phyloP scores from a whole-genome alignment of 2,888 invertebrate species.

The Sesamia inferens region DNA sequence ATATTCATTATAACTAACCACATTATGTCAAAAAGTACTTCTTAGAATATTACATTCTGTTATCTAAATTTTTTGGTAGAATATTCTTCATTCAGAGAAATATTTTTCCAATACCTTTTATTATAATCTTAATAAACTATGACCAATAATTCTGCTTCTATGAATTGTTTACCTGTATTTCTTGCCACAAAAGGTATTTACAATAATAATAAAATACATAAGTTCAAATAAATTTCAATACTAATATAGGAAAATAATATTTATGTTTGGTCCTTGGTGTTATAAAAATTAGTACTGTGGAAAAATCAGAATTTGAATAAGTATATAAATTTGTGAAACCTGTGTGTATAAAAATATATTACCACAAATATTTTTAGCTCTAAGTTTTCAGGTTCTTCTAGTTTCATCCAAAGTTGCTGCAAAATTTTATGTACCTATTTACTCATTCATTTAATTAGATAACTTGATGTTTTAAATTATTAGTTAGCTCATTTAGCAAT shows the following conservation, averaged over 20 bases:
- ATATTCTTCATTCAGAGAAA: slow-evolving; percentile 1
- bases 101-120: slow-evolving; percentile 9
- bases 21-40: slow-evolving; percentile 22
- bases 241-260: neutral
- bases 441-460: neutral
- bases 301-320: slow-evolving; percentile 1
- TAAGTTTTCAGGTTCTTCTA: neutral
- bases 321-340: slow-evolving; percentile 4
- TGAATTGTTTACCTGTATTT: neutral
- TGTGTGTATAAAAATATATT: neutral
- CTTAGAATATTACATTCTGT: slow-evolving; percentile 7
- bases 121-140: neutral
- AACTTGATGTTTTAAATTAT: neutral
- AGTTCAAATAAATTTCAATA: slow-evolving; percentile 11
- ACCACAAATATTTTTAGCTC: neutral
- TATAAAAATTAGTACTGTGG: neutral
- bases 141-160: neutral
- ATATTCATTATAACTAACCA: slow-evolving; percentile 38
- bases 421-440: neutral
- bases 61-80: neutral
- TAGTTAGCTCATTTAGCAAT: neutral
- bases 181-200: neutral
- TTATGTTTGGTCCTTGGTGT: slow-evolving; percentile 7
- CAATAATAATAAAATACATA: neutral
- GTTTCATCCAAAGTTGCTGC: neutral